A percentile compares a stretch with the other conserved stretches of the same genome.
phyloP scores from a whole-genome alignment of 2,113 vertebrate species.

The Capreolus pygargus region DNA sequence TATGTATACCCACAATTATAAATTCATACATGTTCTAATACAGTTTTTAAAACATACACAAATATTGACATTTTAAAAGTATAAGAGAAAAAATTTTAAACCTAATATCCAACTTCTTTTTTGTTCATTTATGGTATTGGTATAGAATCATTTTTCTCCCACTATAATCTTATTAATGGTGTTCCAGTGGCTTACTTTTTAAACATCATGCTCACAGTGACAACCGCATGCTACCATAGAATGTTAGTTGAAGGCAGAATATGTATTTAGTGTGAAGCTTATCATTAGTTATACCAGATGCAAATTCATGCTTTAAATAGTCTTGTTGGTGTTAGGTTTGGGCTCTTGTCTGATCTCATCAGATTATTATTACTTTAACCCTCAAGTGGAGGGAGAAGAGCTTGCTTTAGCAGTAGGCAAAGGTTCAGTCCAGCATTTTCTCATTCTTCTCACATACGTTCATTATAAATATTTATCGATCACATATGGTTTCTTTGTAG shows the following conservation, averaged over 20 bases:
- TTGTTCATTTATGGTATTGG: not conserved
- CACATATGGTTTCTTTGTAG: not conserved
- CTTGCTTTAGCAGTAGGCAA: not conserved
- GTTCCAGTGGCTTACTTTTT: not conserved
- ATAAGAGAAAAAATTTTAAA: not conserved
- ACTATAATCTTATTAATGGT: not conserved
- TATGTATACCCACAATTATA: not conserved
- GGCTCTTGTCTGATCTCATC: not conserved
- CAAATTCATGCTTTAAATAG: not conserved
- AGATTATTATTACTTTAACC: not conserved
- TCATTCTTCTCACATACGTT: not conserved
- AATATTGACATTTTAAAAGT: not conserved
- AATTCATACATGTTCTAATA: not conserved
- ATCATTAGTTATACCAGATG: not conserved
- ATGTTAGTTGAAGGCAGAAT: not conserved
- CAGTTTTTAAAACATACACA: not conserved
- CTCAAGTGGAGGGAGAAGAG: not conserved
- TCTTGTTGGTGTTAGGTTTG: not conserved
- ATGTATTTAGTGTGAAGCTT: not conserved
- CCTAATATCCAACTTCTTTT: not conserved
- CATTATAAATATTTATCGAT: not conserved
- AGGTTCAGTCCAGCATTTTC: not conserved
- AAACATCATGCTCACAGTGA: not conserved
- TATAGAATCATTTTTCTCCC: not conserved
- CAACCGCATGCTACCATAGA: rapidly evolving